A percentile compares a stretch with the other conserved stretches of the same genome.
Evolutionary conservation across 1,140 invertebrate species (phyloP).

Genomic region (Whitmania pigra): DNA sequence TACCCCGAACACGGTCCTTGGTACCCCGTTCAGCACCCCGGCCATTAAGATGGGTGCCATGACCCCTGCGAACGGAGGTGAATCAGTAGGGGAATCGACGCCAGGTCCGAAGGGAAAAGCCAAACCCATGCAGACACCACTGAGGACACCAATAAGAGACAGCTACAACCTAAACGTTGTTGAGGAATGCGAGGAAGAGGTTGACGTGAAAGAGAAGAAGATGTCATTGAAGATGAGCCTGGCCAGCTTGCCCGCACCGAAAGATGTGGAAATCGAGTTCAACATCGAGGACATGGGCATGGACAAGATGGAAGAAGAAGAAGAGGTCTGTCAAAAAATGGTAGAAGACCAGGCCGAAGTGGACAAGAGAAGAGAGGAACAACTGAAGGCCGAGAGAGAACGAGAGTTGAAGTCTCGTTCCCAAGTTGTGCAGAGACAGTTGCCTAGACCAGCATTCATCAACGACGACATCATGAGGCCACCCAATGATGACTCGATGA

Average conservation of each 20-base stretch:
- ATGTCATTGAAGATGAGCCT: slow-evolving; percentile 48
- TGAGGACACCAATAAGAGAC: slow-evolving; percentile 61
- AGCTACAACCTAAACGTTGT: slow-evolving; percentile 75
- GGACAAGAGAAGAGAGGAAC: slow-evolving; percentile 56
- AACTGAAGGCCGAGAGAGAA: slow-evolving; percentile 52
- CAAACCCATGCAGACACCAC: slow-evolving; percentile 30
- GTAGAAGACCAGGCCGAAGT: slow-evolving; percentile 64
- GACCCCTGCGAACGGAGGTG: slow-evolving; percentile 23
- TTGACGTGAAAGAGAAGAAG: background rate
- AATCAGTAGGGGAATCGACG: slow-evolving; percentile 25
- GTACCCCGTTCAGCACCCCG: slow-evolving; percentile 73
- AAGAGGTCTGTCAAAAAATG: slow-evolving; percentile 28
- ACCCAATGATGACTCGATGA: slow-evolving; percentile 55
- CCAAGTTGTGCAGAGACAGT: slow-evolving; percentile 69
- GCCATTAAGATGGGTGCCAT: slow-evolving; percentile 23
- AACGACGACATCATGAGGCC: slow-evolving; percentile 69
- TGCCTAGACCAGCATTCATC: slow-evolving; percentile 73
- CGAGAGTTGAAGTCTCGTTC: slow-evolving; percentile 65
- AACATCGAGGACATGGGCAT: slow-evolving; percentile 58
- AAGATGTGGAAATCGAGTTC: slow-evolving; percentile 95
- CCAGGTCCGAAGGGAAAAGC: slow-evolving; percentile 26
- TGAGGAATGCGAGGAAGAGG: slow-evolving; percentile 44
- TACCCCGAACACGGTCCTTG: slow-evolving; percentile 87
- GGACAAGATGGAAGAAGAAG: slow-evolving; percentile 40
- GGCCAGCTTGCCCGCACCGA: slow-evolving; percentile 67